Base-by-base conservation (phyloP, 1,140 invertebrate species). In the Varroa destructor region DNA sequence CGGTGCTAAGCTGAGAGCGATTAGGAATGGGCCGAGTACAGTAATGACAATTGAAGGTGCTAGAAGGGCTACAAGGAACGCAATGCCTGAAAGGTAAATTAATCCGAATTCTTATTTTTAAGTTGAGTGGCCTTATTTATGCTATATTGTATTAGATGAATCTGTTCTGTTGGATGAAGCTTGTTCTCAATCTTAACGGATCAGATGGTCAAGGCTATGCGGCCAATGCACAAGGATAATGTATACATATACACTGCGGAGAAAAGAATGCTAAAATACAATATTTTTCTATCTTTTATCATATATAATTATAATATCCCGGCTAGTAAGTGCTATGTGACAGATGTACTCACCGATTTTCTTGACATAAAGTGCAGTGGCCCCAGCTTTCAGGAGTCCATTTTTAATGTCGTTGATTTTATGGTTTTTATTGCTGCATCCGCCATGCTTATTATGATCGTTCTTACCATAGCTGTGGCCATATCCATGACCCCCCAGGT, bases 301-400 rank as follows among this genome's bases (percentile, higher is more conserved):
- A 25, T 25, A 25, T 25, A 25, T 25, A 25, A 25, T 25, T 25
- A 58, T 6, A 36, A 36, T 12, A 5, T 58, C 12, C 6, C 40
- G 3, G 3, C 57, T 6, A 58, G 6, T 42, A 58, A 42, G 40
- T 58, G 12, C 25, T 42, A 56, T 58, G 40, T 58, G 3, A 51
- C 8, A 51, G 46, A 12, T 42, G 40, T 46, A n/a, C 61, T 25
- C 12, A 67, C 61, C 61, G 37, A 67, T 67, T 67, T 67, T 67
- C 61, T 67, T 67, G 14, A 67, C 61, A 37, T 67, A 67, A 46
- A 67, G 61, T 43, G 61, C 61, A 46, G 61, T 67, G 3, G 40
- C 40, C 46, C 40, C 40, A 3, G 61, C 61, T 8, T 67, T 67
- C 2, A 67, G 12, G 40, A 67, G 40, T n/a, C 61, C 61, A 8